Evolutionary conservation across 2,888 invertebrate species (phyloP), one percentile per base, ranked within the genome.

Genomic region (Heliconius sara): DNA sequence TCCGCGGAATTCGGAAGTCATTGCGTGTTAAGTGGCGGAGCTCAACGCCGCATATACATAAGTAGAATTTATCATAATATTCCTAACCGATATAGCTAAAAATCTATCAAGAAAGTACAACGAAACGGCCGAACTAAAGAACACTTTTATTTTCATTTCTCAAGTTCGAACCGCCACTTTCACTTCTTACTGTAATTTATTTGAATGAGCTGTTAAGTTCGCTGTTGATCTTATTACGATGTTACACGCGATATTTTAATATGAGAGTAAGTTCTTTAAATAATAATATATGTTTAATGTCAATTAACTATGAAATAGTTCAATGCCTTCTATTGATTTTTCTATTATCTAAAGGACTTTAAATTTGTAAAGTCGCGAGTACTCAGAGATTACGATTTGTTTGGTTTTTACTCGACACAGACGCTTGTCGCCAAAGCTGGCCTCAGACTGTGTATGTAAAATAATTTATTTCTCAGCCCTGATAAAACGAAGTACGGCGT

Each of bases 121-220:
- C 77, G 63, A 81, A 76, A 72, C 63, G 57, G 43, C 19, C 68
- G 47, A 60, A 66, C 43, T 19, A 78, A 75, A 78, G 27, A 78
- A 63, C 77, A 82, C 82, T 83, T 82, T 83, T 83, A 81, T 82
- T 83, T 83, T 83, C 83, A 80, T 81, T 82, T 77, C 79, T 43
- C 73, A 30, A 57, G 72, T 71, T 79, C 70, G 78, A 80, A 79
- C 73, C 57, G 75, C 71, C 71, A 83, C 82, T 81, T 81, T 83
- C 82, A 79, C 81, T 82, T 27, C 72, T 27, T 71, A 72, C 76
- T 77, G 73, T 80, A 79, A 78, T 80, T 82, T 76, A 78, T 71
- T 78, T 74, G 70, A 75, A 77, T 68, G 70, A 71, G 79, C 77
- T 77, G 76, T 79, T 34, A 73, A 67, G 34, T 80, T 47, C 16